Evolutionary conservation across 2,888 invertebrate genomes (phyloP), one percentile per base, ranked within the genome.

Genomic region (Caenorhabditis plicata): DNA sequence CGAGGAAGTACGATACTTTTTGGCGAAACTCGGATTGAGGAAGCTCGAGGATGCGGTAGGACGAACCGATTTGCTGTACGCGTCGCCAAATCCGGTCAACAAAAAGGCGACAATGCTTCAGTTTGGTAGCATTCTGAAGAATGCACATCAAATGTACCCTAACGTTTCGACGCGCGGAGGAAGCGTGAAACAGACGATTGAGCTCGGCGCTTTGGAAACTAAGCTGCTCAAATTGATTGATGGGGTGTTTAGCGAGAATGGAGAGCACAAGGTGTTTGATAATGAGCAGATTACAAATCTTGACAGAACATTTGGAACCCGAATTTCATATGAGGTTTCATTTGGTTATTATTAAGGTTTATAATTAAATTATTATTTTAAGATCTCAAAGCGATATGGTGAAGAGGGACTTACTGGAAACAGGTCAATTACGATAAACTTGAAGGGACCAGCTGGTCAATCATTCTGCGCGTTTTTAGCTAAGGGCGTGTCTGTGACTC

Each of bases 401-500:
- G 77, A 80, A 43, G 53, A 47, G 1, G 81, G 80, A 20, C 60
- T 80, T 8, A 58, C 64, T 19, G 69, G 60, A 35, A 65, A 66
- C 11, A 68, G 71, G 5, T 68, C 68, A 87, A 89, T 95, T 64
- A 87, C 89, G 77, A 89, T 98, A 49, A 86, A 86, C 32, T 85
- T 96, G 67, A 88, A 85, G 39, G 98, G 98, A 15, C 92, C 94
- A 2, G 98, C 95, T 9, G 98, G 98, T 11, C 98, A 98, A 85
- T 96, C 95, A 81, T 98, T 98, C 85, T 92, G 96, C 82, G 96
- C 96, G 5, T 98, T 98, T 85, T 85, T 98, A 75, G 88, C 90
- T 0, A 89, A 88, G 68, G 98, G 98, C 22, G 87, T 96, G 49
- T 88, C 88, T 47, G 89, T 94, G 3, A 90, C 88, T 0, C 85